A percentile compares a stretch with the other conserved stretches of the same genome.
These are phyloP conservation scores for Paedocypris sp. DNA, from an alignment of 2,113 vertebrate species.

Conservation along the genomic window DNA sequence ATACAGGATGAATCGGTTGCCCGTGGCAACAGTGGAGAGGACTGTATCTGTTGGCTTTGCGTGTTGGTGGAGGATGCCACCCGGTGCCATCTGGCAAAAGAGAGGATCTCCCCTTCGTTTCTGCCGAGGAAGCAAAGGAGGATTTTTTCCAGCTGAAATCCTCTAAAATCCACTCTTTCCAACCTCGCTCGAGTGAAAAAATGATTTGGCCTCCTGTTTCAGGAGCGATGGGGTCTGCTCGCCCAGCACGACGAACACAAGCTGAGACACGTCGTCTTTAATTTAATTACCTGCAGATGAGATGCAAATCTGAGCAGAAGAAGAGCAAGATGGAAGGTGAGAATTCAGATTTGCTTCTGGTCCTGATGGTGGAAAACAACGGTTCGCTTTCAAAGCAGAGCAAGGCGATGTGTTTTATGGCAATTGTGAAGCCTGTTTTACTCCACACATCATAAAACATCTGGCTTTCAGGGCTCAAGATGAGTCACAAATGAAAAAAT, in stretches of 20 bases:
- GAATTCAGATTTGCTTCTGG: constrained; percentile 9
- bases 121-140: constrained; percentile 10
- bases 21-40: constrained; percentile 64
- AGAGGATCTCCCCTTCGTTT: constrained; percentile 41
- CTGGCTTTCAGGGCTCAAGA: too few relatives aligned
- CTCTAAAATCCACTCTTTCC: constrained; percentile 34
- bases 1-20: constrained; percentile 46
- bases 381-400: too few relatives aligned
- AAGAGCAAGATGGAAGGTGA: not conserved
- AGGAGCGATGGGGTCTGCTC: not conserved
- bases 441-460: too few relatives aligned
- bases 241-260: constrained; percentile 10
- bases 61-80: constrained; percentile 46
- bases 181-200: constrained; percentile 11
- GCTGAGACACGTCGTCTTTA: constrained; percentile 37
- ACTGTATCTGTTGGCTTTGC: constrained; percentile 53
- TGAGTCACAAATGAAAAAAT: too few relatives aligned
- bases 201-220: not conserved
- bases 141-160: constrained; percentile 44
- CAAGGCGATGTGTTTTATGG: too few relatives aligned
- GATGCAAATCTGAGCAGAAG: not conserved
- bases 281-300: constrained; percentile 46
- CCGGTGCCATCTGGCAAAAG: constrained; percentile 53
- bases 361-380: not conserved
- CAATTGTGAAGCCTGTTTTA: too few relatives aligned